A percentile compares a stretch with the other conserved stretches of the same genome.
Conservation (phyloP, 23 tunicate species). For the Styela plicata region DNA sequence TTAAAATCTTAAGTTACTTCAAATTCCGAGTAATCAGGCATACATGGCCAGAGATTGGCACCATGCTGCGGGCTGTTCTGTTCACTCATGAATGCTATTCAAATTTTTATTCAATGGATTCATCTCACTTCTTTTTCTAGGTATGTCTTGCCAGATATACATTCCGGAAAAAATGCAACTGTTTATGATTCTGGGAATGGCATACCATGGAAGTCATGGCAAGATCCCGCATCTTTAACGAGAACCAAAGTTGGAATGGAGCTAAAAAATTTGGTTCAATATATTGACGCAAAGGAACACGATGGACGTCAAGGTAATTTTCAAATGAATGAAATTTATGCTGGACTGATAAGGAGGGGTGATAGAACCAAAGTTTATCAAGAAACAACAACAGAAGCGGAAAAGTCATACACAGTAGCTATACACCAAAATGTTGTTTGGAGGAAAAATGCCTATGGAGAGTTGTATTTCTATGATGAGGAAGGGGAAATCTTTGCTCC, state of each 20-base stretch:
- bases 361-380: conserved; percentile 55
- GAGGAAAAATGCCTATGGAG: conserved; percentile 88
- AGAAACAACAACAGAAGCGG: conserved; percentile 15
- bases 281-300: conserved; percentile 18
- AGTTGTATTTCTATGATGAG: conserved; percentile 67
- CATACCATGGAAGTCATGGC: conserved; percentile 93
- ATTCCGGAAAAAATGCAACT: conserved; percentile 35
- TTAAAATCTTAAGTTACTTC: too few species aligned
- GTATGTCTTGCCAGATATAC: conserved; percentile 58
- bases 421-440: conserved; percentile 57
- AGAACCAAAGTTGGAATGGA: conserved; percentile 44
- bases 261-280: conserved; percentile 38
- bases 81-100: too few species aligned
- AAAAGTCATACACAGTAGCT: conserved; percentile 42
- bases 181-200: conserved; percentile 70
- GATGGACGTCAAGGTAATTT: conserved; percentile 16
- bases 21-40: too few species aligned
- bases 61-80: too few species aligned
- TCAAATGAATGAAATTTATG: conserved; percentile 61
- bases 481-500: conserved; percentile 65
- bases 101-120: neutral
- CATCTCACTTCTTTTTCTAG: neutral
- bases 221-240: conserved; percentile 59
- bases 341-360: conserved; percentile 73
- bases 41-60: too few species aligned